Evolutionary conservation across 2,888 invertebrate species (phyloP).

Genomic region (Volucella inflata): DNA sequence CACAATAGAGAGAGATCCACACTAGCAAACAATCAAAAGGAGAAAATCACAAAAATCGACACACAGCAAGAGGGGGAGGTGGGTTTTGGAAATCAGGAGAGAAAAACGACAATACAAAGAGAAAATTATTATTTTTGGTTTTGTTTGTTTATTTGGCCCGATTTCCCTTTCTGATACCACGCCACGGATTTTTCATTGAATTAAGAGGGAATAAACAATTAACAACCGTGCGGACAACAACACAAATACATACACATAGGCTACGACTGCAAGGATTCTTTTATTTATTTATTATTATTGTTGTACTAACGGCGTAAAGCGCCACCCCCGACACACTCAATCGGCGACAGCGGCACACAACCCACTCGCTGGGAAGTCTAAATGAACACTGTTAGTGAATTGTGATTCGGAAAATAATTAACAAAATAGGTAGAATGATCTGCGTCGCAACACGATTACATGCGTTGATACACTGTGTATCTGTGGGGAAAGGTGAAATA

Average conservation of each 20-base stretch:
- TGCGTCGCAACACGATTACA: too few species aligned
- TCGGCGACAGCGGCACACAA: constrained; percentile 28
- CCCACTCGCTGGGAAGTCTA: constrained; percentile 47
- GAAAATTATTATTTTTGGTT: constrained; percentile 12
- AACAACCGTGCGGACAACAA: background rate
- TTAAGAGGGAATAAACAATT: constrained; percentile 1
- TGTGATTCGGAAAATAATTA: background rate
- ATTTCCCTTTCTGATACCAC: background rate
- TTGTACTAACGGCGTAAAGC: constrained; percentile 30
- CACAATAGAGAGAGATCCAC: background rate
- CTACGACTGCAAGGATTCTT: background rate
- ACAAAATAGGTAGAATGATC: too few species aligned
- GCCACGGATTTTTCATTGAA: background rate
- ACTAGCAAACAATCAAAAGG: too few species aligned
- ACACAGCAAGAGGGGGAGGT: background rate
- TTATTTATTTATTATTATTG: background rate
- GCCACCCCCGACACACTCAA: constrained; percentile 22
- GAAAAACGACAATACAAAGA: background rate
- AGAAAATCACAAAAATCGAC: constrained; percentile 1
- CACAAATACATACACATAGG: background rate
- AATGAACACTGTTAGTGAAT: constrained; percentile 30
- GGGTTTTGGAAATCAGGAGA: background rate
- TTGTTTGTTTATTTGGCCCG: constrained; percentile 20
- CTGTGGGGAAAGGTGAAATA: too few species aligned
- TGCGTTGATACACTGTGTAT: too few species aligned